Conservation (phyloP, 2,113 vertebrate genomes). For the Mobula hypostoma region DNA sequence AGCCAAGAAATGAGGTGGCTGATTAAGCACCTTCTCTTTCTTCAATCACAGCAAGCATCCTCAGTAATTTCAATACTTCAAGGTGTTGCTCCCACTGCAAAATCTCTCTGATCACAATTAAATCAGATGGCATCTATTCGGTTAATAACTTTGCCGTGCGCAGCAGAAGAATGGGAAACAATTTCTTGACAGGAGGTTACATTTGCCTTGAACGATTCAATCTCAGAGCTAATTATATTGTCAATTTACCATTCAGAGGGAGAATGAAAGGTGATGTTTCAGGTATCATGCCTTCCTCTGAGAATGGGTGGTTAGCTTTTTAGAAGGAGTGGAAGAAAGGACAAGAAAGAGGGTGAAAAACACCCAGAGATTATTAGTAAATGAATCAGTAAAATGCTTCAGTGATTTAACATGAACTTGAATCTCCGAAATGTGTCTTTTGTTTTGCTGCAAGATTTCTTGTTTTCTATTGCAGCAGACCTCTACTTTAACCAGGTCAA, state of each 20-base stretch:
- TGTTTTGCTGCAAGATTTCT: no score
- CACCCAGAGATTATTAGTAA: no score
- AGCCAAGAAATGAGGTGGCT: not conserved
- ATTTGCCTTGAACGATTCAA: constrained; percentile 17
- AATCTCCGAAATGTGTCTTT: no score
- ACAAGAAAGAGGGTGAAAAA: no score
- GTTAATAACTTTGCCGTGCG: not conserved
- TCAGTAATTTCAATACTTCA: not conserved
- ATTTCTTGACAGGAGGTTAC: not conserved
- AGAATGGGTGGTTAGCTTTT: not conserved
- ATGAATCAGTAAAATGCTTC: no score
- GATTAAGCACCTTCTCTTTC: constrained; percentile 1
- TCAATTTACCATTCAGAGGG: constrained; percentile 12
- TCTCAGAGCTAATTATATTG: not conserved
- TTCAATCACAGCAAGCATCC: not conserved
- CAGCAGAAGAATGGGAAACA: not conserved
- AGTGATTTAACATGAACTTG: no score
- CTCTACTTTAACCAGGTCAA: no score
- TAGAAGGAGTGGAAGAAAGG: no score
- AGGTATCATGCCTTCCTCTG: not conserved
- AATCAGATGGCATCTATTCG: not conserved
- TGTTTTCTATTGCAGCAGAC: no score
- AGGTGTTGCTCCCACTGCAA: not conserved
- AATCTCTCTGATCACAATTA: not conserved
- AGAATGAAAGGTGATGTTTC: not conserved